Percentiles rank a stretch among this genome's conserved stretches.
Conservation (phyloP, 2,113 vertebrate genomes). For the Nothoprocta pentlandii region DNA sequence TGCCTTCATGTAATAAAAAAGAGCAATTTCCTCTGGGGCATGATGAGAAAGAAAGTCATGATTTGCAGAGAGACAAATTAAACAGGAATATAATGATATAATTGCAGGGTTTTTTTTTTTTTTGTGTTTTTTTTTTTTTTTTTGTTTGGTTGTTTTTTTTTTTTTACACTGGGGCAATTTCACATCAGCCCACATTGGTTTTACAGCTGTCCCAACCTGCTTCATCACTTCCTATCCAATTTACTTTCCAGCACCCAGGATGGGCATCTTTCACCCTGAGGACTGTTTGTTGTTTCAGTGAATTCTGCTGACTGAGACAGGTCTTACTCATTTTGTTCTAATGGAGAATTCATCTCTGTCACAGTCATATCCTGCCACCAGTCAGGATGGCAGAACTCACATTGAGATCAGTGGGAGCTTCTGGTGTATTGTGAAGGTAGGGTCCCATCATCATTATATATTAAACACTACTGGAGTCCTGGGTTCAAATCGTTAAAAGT, state of each 20-base stretch:
- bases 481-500: conserved; percentile 18
- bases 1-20: neutral
- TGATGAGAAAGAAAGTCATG: neutral
- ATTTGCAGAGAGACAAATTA: conserved; percentile 8
- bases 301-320: conserved; percentile 63
- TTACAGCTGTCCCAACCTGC: conserved; percentile 8
- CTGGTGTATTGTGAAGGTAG: neutral
- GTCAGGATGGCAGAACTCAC: neutral
- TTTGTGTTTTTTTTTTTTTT: too few relatives aligned
- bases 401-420: conserved; percentile 8
- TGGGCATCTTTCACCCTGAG: conserved; percentile 12
- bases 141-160: neutral
- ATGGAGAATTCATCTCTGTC: conserved; percentile 67
- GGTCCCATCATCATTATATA: conserved; percentile 56
- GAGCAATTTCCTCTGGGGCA: neutral
- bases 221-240: conserved; percentile 10
- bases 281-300: conserved; percentile 31
- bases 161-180: neutral
- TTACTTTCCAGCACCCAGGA: conserved; percentile 42
- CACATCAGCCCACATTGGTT: neutral
- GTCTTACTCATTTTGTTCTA: conserved; percentile 61
- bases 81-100: neutral
- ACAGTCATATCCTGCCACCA: conserved; percentile 47
- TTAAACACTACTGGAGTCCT: conserved; percentile 52
- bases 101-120: neutral